These are phyloP conservation scores for Epinephelus moara DNA, from an alignment of 2,113 vertebrate species.

Conservation along the genomic window DNA sequence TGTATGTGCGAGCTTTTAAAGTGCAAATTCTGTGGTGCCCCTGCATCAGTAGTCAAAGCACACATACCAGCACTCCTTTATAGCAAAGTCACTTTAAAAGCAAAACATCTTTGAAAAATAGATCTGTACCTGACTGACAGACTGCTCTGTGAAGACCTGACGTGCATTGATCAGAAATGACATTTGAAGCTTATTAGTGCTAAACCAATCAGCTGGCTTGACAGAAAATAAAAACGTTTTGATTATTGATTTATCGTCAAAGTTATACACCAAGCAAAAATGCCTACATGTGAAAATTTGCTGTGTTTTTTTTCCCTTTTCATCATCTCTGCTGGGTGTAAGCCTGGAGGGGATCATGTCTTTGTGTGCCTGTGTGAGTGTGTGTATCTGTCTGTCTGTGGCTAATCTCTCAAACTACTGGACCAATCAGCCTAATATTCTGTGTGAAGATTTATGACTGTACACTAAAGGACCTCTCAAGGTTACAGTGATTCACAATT, in stretches of 20 bases:
- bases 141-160: background rate
- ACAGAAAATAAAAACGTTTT: too few species aligned
- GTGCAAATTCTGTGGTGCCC: background rate
- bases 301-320: too few species aligned
- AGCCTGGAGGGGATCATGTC: too few species aligned
- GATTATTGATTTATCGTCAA: too few species aligned
- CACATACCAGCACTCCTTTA: background rate
- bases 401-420: too few species aligned
- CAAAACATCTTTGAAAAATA: background rate
- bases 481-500: too few species aligned
- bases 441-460: too few species aligned
- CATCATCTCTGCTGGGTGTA: too few species aligned
- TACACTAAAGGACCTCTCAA: too few species aligned
- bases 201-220: background rate
- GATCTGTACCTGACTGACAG: conserved; percentile 3
- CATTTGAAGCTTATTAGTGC: background rate
- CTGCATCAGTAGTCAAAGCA: background rate
- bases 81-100: background rate
- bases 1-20: background rate
- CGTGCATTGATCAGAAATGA: background rate
- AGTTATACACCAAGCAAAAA: background rate
- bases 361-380: too few species aligned
- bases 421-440: too few species aligned
- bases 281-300: background rate
- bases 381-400: too few species aligned